These are phyloP conservation scores for Hystrix cristata DNA, from an alignment of 2,113 vertebrate genomes.

Conservation along the genomic window DNA sequence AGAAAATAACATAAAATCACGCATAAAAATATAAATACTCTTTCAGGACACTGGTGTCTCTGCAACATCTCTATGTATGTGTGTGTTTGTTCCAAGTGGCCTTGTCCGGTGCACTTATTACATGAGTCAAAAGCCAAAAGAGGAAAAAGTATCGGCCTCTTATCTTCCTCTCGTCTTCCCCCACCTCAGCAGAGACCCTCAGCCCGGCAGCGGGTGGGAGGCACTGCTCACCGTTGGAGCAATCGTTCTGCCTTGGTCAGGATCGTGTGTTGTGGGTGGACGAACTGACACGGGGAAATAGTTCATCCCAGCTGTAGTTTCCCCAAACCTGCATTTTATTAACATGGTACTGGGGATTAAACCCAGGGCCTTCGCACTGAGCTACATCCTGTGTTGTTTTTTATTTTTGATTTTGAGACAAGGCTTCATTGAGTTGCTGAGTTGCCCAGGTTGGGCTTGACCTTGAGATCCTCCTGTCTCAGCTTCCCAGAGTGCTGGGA, in stretches of 20 bases:
- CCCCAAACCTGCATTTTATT: rapidly evolving
- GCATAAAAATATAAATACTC: not conserved
- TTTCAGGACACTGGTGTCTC: not conserved
- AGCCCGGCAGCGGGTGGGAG: rapidly evolving
- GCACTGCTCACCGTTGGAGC: too few relatives aligned
- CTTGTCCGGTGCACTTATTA: not conserved
- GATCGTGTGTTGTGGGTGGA: not conserved
- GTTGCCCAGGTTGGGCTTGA: not conserved
- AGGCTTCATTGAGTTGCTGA: not conserved
- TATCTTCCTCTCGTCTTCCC: not conserved
- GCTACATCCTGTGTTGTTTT: not conserved
- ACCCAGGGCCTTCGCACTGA: not conserved
- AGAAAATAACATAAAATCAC: not conserved
- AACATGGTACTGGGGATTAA: not conserved
- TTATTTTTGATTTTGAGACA: not conserved
- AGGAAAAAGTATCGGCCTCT: not conserved
- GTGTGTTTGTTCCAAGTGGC: not conserved
- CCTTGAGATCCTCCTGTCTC: not conserved
- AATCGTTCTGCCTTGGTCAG: not conserved
- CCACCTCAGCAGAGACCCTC: not conserved
- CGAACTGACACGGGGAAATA: not conserved
- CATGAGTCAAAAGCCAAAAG: not conserved
- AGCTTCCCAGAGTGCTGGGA: not conserved
- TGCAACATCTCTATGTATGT: not conserved
- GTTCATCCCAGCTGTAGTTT: not conserved